Conservation (phyloP, 2,113 vertebrate species). For the Phocoena sinus region DNA sequence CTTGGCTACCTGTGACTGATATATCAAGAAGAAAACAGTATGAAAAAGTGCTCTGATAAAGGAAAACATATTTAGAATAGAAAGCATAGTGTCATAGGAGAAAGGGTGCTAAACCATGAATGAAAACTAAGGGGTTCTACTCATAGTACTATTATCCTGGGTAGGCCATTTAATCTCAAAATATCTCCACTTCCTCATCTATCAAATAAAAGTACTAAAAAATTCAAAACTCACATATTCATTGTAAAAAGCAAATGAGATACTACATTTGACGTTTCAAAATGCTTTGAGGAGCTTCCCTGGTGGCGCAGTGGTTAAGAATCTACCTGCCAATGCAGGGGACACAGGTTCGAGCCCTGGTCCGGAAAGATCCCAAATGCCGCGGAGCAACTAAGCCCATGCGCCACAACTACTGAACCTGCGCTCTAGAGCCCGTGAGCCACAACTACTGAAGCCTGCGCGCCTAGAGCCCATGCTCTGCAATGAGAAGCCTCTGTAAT, state of each 20-base stretch:
- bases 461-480: too few species aligned
- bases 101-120: not conserved
- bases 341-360: too few species aligned
- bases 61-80: not conserved
- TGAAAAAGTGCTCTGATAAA: not conserved
- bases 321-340: too few species aligned
- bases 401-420: too few species aligned
- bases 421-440: too few species aligned
- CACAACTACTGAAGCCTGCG: too few species aligned
- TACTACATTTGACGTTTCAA: not conserved
- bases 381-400: too few species aligned
- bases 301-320: too few species aligned
- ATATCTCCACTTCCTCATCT: not conserved
- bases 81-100: not conserved
- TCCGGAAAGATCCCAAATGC: too few species aligned
- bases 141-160: not conserved
- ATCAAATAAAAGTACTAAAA: not conserved
- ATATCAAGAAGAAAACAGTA: not conserved
- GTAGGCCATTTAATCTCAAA: not conserved
- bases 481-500: too few species aligned
- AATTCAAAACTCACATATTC: not conserved
- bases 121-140: not conserved
- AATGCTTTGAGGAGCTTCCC: not conserved
- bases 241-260: conserved; percentile 5
- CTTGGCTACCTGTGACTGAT: not conserved